A percentile compares a stretch with the other conserved stretches of the same genome.
These are phyloP conservation scores for Gnathonemus longibarbis DNA, from an alignment of 2,113 vertebrate species.

Conservation along the genomic window DNA sequence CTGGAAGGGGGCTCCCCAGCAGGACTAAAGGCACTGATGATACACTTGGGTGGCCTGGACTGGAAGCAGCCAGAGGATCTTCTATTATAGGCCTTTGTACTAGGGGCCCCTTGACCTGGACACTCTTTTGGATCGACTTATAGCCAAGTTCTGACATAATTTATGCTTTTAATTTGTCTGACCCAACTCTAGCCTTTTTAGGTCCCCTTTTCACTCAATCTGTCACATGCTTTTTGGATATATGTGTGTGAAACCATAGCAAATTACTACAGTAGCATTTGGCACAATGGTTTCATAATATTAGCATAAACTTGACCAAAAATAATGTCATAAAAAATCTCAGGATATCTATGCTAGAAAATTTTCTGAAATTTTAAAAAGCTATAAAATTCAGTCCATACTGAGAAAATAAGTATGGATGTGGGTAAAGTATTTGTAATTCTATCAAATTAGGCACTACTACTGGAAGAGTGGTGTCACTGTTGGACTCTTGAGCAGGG, in stretches of 20 bases:
- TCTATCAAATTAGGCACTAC: background rate
- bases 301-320: background rate
- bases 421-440: background rate
- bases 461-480: background rate
- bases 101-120: background rate
- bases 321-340: background rate
- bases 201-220: background rate
- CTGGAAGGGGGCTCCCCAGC: background rate
- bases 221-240: background rate
- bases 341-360: background rate
- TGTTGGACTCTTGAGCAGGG: background rate
- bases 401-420: background rate
- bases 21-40: background rate
- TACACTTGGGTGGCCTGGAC: slow-evolving; percentile 6
- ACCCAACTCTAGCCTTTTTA: background rate
- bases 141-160: background rate
- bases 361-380: background rate
- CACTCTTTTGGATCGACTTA: background rate
- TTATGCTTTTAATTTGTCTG: background rate
- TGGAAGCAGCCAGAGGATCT: background rate
- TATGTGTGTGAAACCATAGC: background rate
- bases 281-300: background rate
- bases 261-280: background rate
- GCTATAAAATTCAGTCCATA: background rate
- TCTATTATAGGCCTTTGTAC: background rate